These are phyloP conservation scores for Stramonita haemastoma DNA, from an alignment of 2,888 invertebrate species.

Conservation along the genomic window DNA sequence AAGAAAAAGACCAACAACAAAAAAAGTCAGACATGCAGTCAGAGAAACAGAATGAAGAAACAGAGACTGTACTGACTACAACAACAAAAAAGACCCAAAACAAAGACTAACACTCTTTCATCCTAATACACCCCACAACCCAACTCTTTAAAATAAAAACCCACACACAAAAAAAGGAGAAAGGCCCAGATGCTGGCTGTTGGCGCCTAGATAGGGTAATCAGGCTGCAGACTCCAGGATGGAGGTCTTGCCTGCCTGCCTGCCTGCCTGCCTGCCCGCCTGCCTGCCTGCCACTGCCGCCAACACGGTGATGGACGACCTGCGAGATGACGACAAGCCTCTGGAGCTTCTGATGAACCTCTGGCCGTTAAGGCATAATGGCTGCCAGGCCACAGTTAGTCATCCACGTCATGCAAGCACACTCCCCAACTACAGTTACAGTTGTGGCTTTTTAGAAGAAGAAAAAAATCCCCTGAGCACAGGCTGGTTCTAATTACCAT, in stretches of 20 bases:
- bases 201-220: not conserved
- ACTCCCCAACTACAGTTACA: too few species aligned
- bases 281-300: not conserved
- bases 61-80: too few species aligned
- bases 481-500: too few species aligned
- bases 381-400: not conserved
- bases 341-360: not conserved
- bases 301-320: constrained; percentile 15
- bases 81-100: not conserved
- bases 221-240: not conserved
- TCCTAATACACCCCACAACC: not conserved
- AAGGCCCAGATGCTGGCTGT: not conserved
- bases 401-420: not conserved
- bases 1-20: not conserved
- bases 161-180: not conserved
- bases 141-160: not conserved
- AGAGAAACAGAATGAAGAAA: not conserved
- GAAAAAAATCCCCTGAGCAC: too few species aligned
- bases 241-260: not conserved
- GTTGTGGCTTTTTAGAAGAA: too few species aligned
- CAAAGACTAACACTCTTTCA: too few species aligned
- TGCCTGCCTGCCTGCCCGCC: not conserved
- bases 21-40: not conserved
- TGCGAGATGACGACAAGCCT: not conserved
- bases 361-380: not conserved